phyloP scores from a whole-genome alignment of 1,140 invertebrate species.

The Zaprionus inermis region DNA sequence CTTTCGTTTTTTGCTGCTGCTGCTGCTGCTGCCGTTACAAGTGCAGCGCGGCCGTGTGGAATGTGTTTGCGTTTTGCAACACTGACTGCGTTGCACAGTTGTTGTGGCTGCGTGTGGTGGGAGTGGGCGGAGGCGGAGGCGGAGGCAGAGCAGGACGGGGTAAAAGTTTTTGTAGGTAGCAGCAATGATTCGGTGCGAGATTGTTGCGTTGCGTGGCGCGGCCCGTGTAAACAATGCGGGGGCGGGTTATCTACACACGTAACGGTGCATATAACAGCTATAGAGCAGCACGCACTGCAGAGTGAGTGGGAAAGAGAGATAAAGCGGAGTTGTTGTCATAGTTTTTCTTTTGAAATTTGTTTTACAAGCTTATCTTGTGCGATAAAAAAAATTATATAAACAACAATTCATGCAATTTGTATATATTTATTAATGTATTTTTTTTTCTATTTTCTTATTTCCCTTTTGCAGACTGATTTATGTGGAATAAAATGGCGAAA shows the following conservation, averaged over 20 bases:
- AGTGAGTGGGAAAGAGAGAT: neutral
- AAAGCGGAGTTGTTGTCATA: neutral
- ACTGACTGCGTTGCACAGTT: constrained; percentile 45
- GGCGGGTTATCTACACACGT: constrained; percentile 10
- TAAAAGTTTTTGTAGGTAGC: constrained; percentile 20
- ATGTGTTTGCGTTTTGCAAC: constrained; percentile 66
- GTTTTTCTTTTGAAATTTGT: neutral
- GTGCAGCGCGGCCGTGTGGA: constrained; percentile 54
- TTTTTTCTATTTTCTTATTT: too few species aligned
- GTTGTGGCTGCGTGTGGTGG: neutral
- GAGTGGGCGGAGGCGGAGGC: neutral
- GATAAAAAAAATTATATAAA: neutral
- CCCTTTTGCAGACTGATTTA: constrained; percentile 97
- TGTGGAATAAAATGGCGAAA: constrained; percentile 99
- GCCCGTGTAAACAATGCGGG: constrained; percentile 29
- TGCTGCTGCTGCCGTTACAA: constrained; percentile 48
- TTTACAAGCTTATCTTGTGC: neutral
- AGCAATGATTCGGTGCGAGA: neutral
- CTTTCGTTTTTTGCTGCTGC: constrained; percentile 49
- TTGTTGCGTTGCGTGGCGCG: constrained; percentile 12
- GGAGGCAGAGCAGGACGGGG: neutral
- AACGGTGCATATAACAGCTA: neutral
- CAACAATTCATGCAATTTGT: neutral
- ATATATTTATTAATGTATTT: neutral
- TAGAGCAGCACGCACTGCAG: neutral